Evolutionary conservation across 2,113 vertebrate species (phyloP), one percentile per base, ranked within the genome.

Genomic region (Chlorodrepanis virens): DNA sequence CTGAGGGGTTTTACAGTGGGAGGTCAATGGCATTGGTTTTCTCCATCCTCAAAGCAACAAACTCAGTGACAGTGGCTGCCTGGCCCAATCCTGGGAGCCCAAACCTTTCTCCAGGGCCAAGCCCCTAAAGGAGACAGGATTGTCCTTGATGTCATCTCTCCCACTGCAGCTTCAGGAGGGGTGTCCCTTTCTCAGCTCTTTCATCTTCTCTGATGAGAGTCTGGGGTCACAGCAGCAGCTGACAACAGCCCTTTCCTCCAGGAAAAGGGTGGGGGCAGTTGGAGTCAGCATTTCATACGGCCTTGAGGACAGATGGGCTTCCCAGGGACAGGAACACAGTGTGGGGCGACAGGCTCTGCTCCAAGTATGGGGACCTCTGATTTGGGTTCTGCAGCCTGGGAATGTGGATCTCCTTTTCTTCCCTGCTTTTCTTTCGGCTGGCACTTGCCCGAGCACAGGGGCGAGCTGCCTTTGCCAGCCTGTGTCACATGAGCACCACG

Each of bases 51-150:
- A 76, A 40, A 70, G 50, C 61, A 60, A 28, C 50, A 79, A 53
- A 40, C 21, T 0, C 3, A 25, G 42, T 0, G 10, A 69, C 44
- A 40, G 65, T 0, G 0, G 18, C 63, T 71, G 42, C 33, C 33
- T 25, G 69, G 37, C 33, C 35, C 77, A 39, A 3, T 60, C 61
- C 57, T 6, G 39, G 63, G n/a, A 69, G 31, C 40, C 40, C 71
- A 77, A 33, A 63, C 20, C n/a, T 33, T 77, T 45, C 60, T 65
- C 5, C 52, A 11, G 22, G 37, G 25, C 15, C 1, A 2, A 5
- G 16, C 11, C 28, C n/a, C 37, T 3, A 0, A 22, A 82, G 0
- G 5, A 9, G 74, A 6, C 0, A 13, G 9, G 24, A 3, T 7
- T 59, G 19, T 28, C 14, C 23, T 50, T 0, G 0, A 19, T 39